Percentiles rank a stretch among this genome's conserved stretches.
Conservation (phyloP, 2,888 invertebrate genomes). For the Himalopsyche japonica region DNA sequence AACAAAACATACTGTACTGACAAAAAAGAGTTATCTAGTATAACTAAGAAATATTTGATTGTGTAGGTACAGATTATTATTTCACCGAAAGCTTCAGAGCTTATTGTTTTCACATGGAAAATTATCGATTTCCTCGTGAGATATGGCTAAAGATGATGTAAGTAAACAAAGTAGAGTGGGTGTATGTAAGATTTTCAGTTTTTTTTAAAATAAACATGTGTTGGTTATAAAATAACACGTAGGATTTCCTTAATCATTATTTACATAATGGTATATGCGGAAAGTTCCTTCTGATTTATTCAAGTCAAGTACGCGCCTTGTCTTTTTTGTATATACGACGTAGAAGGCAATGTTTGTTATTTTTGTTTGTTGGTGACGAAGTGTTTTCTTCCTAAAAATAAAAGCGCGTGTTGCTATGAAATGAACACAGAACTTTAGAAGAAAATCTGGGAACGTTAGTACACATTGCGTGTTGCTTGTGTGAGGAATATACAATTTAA, state of each 20-base stretch:
- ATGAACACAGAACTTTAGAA: too few species aligned
- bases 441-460: background rate
- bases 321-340: background rate
- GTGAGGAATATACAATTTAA: background rate
- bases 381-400: background rate
- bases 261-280: background rate
- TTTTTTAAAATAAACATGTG: background rate
- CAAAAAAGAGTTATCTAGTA: too few species aligned
- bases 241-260: background rate
- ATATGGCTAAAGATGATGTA: too few species aligned
- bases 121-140: too few species aligned
- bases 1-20: too few species aligned
- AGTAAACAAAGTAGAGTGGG: too few species aligned
- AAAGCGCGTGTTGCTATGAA: background rate
- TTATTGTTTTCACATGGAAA: too few species aligned
- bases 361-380: background rate
- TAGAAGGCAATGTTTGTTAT: background rate
- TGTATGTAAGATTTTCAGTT: too few species aligned
- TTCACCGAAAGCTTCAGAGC: too few species aligned
- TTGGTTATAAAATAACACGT: background rate
- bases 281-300: background rate
- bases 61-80: too few species aligned
- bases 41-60: too few species aligned
- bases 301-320: background rate
- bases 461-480: background rate